Conservation (phyloP, 1,140 invertebrate genomes). For the Steinernema khuongi region DNA sequence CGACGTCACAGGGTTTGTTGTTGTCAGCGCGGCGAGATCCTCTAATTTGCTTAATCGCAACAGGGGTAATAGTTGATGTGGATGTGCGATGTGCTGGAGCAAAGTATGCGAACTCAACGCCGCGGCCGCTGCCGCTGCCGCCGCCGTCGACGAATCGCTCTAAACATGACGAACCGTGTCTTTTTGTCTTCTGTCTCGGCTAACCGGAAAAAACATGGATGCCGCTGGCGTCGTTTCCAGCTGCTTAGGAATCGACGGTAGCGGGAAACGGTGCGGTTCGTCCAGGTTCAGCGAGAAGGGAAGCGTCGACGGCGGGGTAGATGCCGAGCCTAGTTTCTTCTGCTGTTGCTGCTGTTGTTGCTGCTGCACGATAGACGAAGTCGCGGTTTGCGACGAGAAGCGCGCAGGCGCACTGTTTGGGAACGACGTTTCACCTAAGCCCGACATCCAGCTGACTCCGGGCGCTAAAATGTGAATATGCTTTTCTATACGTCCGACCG, state of each 20-base stretch:
- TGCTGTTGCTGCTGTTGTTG: slow-evolving; percentile 12
- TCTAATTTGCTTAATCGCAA: too few species aligned
- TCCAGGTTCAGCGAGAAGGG: not conserved
- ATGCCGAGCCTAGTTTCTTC: not conserved
- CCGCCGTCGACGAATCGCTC: slow-evolving; percentile 7
- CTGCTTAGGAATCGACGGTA: slow-evolving; percentile 30
- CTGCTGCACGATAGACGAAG: not conserved
- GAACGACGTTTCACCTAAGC: not conserved
- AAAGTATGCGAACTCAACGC: too few species aligned
- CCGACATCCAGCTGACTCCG: not conserved
- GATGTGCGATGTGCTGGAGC: too few species aligned
- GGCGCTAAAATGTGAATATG: not conserved
- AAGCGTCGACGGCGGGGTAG: not conserved
- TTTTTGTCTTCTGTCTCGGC: slow-evolving; percentile 27
- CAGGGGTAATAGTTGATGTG: too few species aligned
- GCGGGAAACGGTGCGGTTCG: slow-evolving; percentile 12
- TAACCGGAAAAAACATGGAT: slow-evolving; percentile 46
- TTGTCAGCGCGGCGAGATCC: too few species aligned
- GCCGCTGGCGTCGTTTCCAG: slow-evolving; percentile 50
- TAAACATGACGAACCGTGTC: not conserved
- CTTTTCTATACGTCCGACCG: not conserved
- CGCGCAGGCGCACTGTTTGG: not conserved
- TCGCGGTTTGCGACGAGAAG: not conserved
- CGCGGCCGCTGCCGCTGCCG: too few species aligned
- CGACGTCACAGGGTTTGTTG: too few species aligned